Evolutionary conservation across 2,797 vertebrate genomes (phyloP).

Genomic region (Poeciliopsis infans): DNA sequence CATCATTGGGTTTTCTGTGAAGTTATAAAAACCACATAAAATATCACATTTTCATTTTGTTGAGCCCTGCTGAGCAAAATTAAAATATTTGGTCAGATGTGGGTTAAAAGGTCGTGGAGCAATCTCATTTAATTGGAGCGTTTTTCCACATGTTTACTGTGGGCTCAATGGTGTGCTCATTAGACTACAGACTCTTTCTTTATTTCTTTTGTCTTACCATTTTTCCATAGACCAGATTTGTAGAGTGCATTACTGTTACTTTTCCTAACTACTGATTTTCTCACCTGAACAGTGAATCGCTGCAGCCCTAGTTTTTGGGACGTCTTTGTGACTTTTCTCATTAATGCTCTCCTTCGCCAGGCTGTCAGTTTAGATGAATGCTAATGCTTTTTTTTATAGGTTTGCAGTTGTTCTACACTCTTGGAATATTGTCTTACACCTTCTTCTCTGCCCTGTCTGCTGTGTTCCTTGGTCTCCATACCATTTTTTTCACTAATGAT

Average conservation of each 20-base stretch:
- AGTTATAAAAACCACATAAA: background rate
- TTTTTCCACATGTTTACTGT: background rate
- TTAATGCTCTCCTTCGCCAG: background rate
- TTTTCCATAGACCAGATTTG: background rate
- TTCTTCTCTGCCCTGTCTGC: background rate
- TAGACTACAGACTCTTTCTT: background rate
- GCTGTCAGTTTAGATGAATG: background rate
- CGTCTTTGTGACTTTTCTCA: background rate
- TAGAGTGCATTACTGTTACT: background rate
- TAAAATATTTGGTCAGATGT: background rate
- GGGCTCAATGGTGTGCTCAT: background rate
- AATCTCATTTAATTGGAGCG: background rate
- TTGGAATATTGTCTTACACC: background rate
- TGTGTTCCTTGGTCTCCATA: background rate
- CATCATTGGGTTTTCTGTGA: background rate
- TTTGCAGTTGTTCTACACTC: background rate
- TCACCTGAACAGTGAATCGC: background rate
- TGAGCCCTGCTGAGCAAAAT: too few relatives aligned
- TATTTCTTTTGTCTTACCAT: background rate
- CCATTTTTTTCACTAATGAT: background rate
- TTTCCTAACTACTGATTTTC: background rate
- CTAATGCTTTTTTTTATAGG: background rate
- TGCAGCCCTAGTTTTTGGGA: background rate
- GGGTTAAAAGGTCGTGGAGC: background rate
- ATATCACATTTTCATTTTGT: background rate